These are phyloP conservation scores for Archivesica marissinica DNA, from an alignment of 1,140 invertebrate species.

Conservation along the genomic window DNA sequence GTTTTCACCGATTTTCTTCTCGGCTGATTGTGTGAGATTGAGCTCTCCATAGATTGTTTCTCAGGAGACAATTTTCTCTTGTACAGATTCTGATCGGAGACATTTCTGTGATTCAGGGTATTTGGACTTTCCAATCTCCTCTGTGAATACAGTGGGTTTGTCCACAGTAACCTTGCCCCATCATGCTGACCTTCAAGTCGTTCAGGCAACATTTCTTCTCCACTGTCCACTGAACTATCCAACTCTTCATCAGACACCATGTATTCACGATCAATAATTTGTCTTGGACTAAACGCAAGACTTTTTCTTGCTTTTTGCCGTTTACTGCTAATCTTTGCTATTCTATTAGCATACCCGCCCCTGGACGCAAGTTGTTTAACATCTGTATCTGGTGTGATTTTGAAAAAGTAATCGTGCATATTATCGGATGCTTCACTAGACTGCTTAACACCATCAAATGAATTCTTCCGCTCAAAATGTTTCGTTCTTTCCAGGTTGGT, in stretches of 20 bases:
- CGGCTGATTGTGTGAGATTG: background rate
- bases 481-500: background rate
- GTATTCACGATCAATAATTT: background rate
- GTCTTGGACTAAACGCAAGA: background rate
- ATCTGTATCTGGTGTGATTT: slow-evolving; percentile 27
- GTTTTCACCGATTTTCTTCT: background rate
- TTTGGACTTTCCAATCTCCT: too few relatives aligned
- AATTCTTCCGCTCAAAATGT: background rate
- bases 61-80: background rate
- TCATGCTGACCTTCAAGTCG: background rate
- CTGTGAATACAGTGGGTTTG: too few relatives aligned
- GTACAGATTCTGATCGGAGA: background rate
- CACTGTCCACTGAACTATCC: too few relatives aligned
- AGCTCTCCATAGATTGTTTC: background rate
- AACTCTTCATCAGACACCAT: background rate
- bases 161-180: background rate
- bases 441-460: background rate
- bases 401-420: background rate
- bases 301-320: slow-evolving; percentile 30
- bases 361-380: background rate
- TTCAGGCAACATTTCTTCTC: background rate
- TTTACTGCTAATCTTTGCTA: slow-evolving; percentile 15
- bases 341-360: slow-evolving; percentile 25
- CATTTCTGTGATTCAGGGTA: background rate
- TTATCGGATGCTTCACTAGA: background rate